These are phyloP conservation scores for Heliconius eleuchia DNA, from an alignment of 1,140 invertebrate species.

Conservation along the genomic window DNA sequence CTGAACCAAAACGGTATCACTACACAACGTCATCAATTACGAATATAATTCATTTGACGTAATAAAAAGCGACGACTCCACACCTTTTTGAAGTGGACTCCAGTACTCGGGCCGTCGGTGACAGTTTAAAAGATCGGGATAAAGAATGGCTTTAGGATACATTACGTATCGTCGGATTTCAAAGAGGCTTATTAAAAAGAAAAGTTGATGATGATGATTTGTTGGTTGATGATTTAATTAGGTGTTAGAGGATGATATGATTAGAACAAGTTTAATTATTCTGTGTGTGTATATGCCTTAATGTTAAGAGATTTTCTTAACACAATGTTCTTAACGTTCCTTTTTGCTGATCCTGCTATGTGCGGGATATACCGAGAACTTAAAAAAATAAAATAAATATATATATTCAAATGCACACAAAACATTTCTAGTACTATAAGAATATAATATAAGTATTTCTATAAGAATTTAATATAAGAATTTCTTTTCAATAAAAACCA, in stretches of 20 bases:
- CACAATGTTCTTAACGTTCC: not conserved
- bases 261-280: not conserved
- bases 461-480: not conserved
- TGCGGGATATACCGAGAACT: not conserved
- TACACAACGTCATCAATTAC: not conserved
- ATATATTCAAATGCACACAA: not conserved
- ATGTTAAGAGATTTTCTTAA: too few species aligned
- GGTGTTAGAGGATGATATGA: not conserved
- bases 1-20: not conserved
- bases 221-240: conserved; percentile 11
- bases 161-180: conserved; percentile 43
- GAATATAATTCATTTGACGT: conserved; percentile 13
- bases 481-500: not conserved
- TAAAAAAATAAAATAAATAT: not conserved
- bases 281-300: too few species aligned
- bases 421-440: not conserved
- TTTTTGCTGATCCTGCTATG: not conserved
- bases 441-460: not conserved
- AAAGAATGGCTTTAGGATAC: conserved; percentile 48
- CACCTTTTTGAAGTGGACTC: conserved; percentile 23
- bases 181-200: conserved; percentile 26
- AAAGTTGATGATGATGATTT: conserved; percentile 14
- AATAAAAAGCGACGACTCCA: conserved; percentile 37
- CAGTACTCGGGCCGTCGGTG: conserved; percentile 36
- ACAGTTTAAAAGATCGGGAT: conserved; percentile 51